Base-by-base conservation (phyloP, 2,113 vertebrate genomes). In the Butastur rufipennis region DNA sequence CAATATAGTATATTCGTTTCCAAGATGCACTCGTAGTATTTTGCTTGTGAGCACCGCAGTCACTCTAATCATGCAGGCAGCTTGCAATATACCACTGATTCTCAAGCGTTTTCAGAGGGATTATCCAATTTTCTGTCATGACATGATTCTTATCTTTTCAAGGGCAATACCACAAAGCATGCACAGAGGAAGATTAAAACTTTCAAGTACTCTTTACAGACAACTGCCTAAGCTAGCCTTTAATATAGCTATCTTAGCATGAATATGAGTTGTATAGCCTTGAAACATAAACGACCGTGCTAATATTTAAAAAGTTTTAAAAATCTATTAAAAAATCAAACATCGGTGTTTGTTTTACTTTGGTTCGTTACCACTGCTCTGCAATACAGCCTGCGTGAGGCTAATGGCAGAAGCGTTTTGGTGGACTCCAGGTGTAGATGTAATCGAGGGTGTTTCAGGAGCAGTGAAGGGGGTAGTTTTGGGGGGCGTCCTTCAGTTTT, bases 71-170 rank as follows among this genome's bases (percentile, higher is more conserved):
- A 93, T 11, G n/a, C 81, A 95, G 86, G 97, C 96, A 97, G 97
- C 96, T 97, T 97, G 94, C 88, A 97, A 93, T 95, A 96, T 93
- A 96, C 91, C 88, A 97, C 26, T 95, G 93, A 92, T 90, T 96
- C 96, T 97, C 95, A 90, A 97, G 96, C 81, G 17, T 97, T 86
- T 97, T 96, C 92, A 78, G 85, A 97, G 95, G 94, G 62, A 65
- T 97, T 94, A 97, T 96, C 97, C 96, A 93, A 97, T 97, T 97
- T 97, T 95, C 96, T 96, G 93, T 90, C 96, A 98, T 97, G 98
- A 96, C 97, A 97, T 98, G 98, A 98, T 98, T 98, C 98, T 99
- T 99, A 99, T 99, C 99, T 99, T 99, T 99, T 98, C 98, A 99
- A 98, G 98, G 98, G 97, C 95, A 98, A 96, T 98, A 98, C 98